Evolutionary conservation across 2,113 vertebrate species (phyloP).

Genomic region (Clinocottus analis): DNA sequence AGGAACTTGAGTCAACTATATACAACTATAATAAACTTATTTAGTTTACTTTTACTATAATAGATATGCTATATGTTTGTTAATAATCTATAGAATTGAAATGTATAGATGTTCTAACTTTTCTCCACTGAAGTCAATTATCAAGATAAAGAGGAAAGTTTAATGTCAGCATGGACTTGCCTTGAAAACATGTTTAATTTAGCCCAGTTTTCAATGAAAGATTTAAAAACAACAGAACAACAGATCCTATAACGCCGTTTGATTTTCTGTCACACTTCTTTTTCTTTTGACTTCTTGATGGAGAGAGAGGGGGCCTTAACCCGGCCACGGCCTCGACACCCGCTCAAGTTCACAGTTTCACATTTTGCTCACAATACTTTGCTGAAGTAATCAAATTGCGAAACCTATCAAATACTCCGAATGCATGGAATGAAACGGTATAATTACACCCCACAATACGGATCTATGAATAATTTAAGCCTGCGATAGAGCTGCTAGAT

Average conservation of each 20-base stretch:
- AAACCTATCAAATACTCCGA: conserved; percentile 47
- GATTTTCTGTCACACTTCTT: conserved; percentile 13
- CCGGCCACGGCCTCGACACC: background rate
- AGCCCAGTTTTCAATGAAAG: conserved; percentile 33
- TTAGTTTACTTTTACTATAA: background rate
- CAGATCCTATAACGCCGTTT: background rate
- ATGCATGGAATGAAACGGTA: conserved; percentile 59
- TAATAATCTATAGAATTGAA: background rate
- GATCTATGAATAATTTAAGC: conserved; percentile 77
- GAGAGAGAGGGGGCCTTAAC: background rate
- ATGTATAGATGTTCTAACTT: background rate
- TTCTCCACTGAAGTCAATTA: background rate
- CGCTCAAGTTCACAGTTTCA: conserved; percentile 1
- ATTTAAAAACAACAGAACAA: too few relatives aligned
- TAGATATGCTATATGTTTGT: background rate
- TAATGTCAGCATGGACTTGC: background rate
- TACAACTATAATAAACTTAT: background rate
- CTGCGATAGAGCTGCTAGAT: conserved; percentile 43
- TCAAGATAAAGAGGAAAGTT: background rate
- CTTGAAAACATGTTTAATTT: conserved; percentile 15
- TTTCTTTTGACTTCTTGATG: background rate
- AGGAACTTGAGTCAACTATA: background rate
- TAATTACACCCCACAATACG: conserved; percentile 74
- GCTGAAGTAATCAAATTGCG: conserved; percentile 31
- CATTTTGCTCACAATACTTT: conserved; percentile 19